Percentiles rank a stretch among this genome's conserved stretches.
Conservation (phyloP, 1,140 invertebrate genomes). For the Heterodera schachtii region DNA sequence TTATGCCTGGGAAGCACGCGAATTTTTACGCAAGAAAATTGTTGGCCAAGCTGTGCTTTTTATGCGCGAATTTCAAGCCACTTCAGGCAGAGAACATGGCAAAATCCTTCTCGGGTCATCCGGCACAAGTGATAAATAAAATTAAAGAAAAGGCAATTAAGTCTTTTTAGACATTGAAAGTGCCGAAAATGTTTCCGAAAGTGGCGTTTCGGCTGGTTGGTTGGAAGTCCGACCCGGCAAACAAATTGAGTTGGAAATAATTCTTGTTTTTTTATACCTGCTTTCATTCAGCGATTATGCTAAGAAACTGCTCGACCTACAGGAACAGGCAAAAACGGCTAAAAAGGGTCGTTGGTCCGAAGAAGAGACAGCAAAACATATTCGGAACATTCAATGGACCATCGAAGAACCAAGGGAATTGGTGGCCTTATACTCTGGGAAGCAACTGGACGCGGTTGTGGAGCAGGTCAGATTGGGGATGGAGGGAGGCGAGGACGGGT, state of each 20-base stretch:
- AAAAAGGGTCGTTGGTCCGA: slow-evolving; percentile 81
- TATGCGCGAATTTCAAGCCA: slow-evolving; percentile 68
- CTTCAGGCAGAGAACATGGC: slow-evolving; percentile 82
- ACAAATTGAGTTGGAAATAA: slow-evolving; percentile 71
- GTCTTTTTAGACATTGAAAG: slow-evolving; percentile 39
- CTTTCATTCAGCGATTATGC: slow-evolving; percentile 58
- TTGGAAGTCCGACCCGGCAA: slow-evolving; percentile 81
- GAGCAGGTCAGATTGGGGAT: slow-evolving; percentile 51
- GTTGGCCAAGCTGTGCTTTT: slow-evolving; percentile 86
- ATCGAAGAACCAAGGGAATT: slow-evolving; percentile 81
- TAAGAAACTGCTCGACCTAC: slow-evolving; percentile 77
- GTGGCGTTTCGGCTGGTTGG: slow-evolving; percentile 82
- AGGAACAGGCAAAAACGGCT: slow-evolving; percentile 83
- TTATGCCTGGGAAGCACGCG: slow-evolving; percentile 92
- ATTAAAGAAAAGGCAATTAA: slow-evolving; percentile 5
- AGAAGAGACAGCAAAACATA: slow-evolving; percentile 71
- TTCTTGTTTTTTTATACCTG: background rate
- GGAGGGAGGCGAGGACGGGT: no score
- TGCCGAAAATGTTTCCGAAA: slow-evolving; percentile 84
- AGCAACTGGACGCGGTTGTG: slow-evolving; percentile 73
- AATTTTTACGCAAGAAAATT: slow-evolving; percentile 87
- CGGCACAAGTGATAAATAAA: slow-evolving; percentile 52
- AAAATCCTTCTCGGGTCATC: slow-evolving; percentile 74
- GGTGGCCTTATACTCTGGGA: slow-evolving; percentile 78
- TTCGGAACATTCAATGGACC: slow-evolving; percentile 83